Base-by-base conservation (phyloP, 2,797 vertebrate species). In the Spinus olivaceus region DNA sequence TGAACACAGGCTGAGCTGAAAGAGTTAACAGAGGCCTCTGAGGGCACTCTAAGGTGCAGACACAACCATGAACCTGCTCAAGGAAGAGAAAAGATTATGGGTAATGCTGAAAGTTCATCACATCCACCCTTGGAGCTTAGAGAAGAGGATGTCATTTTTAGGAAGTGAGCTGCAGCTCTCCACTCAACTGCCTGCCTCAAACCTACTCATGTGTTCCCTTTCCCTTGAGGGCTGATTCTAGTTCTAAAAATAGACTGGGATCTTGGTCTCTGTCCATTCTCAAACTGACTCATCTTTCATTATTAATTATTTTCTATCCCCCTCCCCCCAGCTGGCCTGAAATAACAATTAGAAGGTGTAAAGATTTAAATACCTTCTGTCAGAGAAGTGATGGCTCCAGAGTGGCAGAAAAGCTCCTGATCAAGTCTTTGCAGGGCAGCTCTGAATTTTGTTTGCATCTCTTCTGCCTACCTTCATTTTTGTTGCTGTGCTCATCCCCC, bases 331-430 rank as follows among this genome's bases (percentile, higher is more conserved):
- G 18, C 2, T 67, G 51, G 69, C 47, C 65, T 66, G 9, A 86
- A 82, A 60, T 28, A 46, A 57, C 32, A 76, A 50, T 50, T 65
- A 76, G 72, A 92, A 79, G 60, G 69, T 59, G 60, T 63, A 57
- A 82, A 90, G 25, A 78, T 30, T 74, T 51, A 83, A 94, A 83
- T 92, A 95, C 90, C 91, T 95, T 81, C 66, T 42, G 63, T 86
- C 71, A 86, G 57, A 32, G 33, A 69, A n/a, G 37, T 9, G 49
- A 64, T 27, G 32, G 49, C 46, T 94, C 57, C 3, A 0, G 35
- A 80, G 24, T 0, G 0, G 59, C 32, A 94, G 35, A 51, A 64
- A 73, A 86, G 42, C 32, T 86, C 37, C 50, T 69, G 18, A 82
- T 9, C 50, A 72, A 51, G 27, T 3, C 63, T 82, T 49, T 53